Evolutionary conservation across 2,797 vertebrate genomes (phyloP), one percentile per base, ranked within the genome.

Genomic region (Oryzias sinensis): DNA sequence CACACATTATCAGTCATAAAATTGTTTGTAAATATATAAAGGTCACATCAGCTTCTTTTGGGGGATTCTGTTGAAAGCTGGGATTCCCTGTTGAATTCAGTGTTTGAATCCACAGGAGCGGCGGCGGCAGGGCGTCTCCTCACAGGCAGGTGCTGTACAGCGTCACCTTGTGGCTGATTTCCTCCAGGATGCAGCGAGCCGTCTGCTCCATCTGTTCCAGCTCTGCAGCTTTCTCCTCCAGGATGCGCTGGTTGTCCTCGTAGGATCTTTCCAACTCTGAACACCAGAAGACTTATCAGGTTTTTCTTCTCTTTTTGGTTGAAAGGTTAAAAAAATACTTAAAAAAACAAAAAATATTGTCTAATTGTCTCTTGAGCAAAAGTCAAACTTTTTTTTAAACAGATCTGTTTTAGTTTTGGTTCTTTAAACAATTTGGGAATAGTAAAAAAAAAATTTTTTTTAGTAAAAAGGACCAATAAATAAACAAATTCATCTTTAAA

Each of bases 221-320:
- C 81, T 95, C 92, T 48, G 86, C 89, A 13, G 95, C 93, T 90
- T 92, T 96, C 49, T 89, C 92, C 91, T 94, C 94, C 68, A 99
- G 86, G 61, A 93, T 80, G 47, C 22, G 87, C 82, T 98, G 96
- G 76, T 98, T 98, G 45, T 80, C 86, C 52, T 91, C 91, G 6
- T 98, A 99, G 0, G 86, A 92, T 29, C 58, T 89, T 85, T 99
- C 96, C 84, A 98, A 79, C 73, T 95, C 97, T 99, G 52, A 48
- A 49, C 6, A 59, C 17, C 15, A 25, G 9, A 25, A 18, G 41
- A 9, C 6, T 11, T 9, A 13, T 37, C 33, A 37, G 33, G 33
- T 37, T 37, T 33, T 37, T 27, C 5, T 27, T 27, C 27, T 27
- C 27, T 27, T 27, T 13, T 51, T 40, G 11, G 22, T 52, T 52